Percentiles rank a stretch among this genome's conserved stretches.
These are phyloP conservation scores for Epinotia bilunana DNA, from an alignment of 2,888 invertebrate genomes.

Conservation along the genomic window DNA sequence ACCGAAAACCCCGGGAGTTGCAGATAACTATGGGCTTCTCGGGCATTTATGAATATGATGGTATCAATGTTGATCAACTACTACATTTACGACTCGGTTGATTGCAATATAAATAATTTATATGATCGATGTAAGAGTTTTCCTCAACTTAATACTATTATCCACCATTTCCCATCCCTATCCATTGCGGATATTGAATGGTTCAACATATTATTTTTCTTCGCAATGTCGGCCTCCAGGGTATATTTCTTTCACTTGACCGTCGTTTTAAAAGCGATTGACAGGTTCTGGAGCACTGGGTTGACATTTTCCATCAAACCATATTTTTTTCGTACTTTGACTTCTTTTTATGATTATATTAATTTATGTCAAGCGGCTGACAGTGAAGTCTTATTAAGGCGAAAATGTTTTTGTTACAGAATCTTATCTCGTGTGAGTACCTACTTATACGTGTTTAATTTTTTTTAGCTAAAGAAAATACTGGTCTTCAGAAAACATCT, in stretches of 20 bases:
- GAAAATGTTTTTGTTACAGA: too few relatives aligned
- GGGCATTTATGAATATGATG: too few relatives aligned
- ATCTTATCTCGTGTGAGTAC: too few relatives aligned
- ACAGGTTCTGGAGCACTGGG: constrained; percentile 9
- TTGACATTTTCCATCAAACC: constrained; percentile 3
- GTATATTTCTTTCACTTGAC: constrained; percentile 30
- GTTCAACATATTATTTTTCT: constrained; percentile 40
- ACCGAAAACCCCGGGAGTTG: too few relatives aligned
- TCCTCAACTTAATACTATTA: background rate
- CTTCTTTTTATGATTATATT: background rate
- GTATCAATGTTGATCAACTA: too few relatives aligned
- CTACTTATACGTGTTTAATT: too few relatives aligned
- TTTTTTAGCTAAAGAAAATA: too few relatives aligned
- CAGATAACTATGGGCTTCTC: too few relatives aligned
- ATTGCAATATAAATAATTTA: too few relatives aligned
- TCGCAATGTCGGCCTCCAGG: background rate
- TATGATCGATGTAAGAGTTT: background rate
- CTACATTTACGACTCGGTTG: too few relatives aligned
- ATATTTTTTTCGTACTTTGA: background rate
- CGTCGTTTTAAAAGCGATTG: constrained; percentile 30
- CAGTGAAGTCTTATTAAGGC: too few relatives aligned
- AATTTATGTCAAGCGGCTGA: background rate
- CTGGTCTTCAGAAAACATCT: too few relatives aligned
- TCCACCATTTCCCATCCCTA: constrained; percentile 6
- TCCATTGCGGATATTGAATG: constrained; percentile 25